Evolutionary conservation across 2,888 invertebrate genomes (phyloP), one percentile per base, ranked within the genome.

Genomic region (Tiliacea aurago): DNA sequence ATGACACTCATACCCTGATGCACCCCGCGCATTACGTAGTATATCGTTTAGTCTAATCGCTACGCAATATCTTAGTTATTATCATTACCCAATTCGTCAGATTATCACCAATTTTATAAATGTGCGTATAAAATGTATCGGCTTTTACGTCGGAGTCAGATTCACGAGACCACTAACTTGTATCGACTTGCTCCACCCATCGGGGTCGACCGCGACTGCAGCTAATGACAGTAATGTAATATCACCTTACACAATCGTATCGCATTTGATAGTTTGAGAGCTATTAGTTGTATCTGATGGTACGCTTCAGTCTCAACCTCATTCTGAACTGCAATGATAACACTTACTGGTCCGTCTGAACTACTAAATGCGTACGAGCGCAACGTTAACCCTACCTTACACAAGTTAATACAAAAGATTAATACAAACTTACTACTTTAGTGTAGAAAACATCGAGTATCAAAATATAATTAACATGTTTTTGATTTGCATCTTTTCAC

Each of bases 1-100:
- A 95, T 95, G 96, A 96, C 96, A 96, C 95, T 95, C 96, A 94
- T 96, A 96, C 96, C 96, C 96, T 96, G 96, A 95, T 96, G 92
- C 94, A 96, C 95, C 96, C 96, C 95, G 95, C 96, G 93, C 95
- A 90, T 94, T 94, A 93, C 92, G 92, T 94, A 92, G 92, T 91
- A 90, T 92, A 87, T 83, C 89, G 90, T 93, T 93, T 74, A 93
- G 84, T 91, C 92, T 95, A 94, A 94, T 95, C 95, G 94, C 95
- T 94, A 93, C 94, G 95, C 95, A 95, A 95, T 95, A 89, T 92
- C 93, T 94, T 94, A 93, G 90, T 94, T 93, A 94, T 94, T 94
- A 95, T 94, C 93, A 89, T 92, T 94, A 94, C 91, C 93, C 95
- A 95, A 96, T 96, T 96, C 95, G 95, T 95, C 93, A 93, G 91